Evolutionary conservation across 1,140 invertebrate species (phyloP), one percentile per base, ranked within the genome.

Genomic region (Nixonia krombeini): DNA sequence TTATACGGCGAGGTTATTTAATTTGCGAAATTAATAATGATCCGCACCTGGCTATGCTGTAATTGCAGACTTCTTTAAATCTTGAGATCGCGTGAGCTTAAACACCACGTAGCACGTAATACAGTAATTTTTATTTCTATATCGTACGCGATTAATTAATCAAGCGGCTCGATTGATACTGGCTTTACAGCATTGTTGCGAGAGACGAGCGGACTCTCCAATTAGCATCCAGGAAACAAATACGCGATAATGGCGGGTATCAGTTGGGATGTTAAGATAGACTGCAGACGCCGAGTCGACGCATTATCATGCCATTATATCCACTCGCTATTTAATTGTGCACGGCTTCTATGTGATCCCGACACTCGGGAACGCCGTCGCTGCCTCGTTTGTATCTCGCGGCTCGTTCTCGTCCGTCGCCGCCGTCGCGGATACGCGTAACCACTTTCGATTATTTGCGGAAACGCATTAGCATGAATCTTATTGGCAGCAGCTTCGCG

Each of bases 391-490:
- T 21, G 2, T 21, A 21, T 21, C 2, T 21, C 2, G 21, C 6
- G 21, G 6, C 21, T 21, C 21, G 2, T n/a, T n/a, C 21, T 21
- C 21, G 2, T n/a, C n/a, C 38, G 10, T 29, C 21, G 15, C 31
- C 29, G 46, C 10, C 29, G 35, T 51, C 33, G 53, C 49, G 12
- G 38, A 8, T 18, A 21, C 9, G 12, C 56, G 49, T 58, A 62
- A 57, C 41, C 9, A 44, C 51, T 57, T 52, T 61, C 64, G 70
- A 76, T 79, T 78, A 79, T 78, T 78, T 68, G 45, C 53, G 50
- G 68, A 44, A 59, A 56, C 40, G 61, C 59, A 61, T 75, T 78
- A 73, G 65, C 76, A 64, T 75, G 70, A 76, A 78, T 78, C 72
- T 74, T 74, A 75, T 70, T 69, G 72, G 70, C 65, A 61, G 63